Evolutionary conservation across 2,113 vertebrate species (phyloP).

Genomic region (Nothobranchius furzeri): DNA sequence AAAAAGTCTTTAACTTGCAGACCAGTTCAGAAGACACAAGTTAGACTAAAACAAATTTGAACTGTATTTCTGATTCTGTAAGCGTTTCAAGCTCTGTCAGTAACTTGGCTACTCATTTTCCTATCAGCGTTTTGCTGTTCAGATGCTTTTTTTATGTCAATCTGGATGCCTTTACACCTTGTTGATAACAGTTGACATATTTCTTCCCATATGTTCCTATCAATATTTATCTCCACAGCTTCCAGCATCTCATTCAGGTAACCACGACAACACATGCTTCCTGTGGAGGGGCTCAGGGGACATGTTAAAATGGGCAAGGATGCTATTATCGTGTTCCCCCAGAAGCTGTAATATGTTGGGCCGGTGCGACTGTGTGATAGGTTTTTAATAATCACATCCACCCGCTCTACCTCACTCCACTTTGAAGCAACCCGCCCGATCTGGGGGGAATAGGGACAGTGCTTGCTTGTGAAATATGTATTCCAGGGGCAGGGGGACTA

Average conservation of each 20-base stretch:
- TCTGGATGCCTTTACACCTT: neutral
- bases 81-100: neutral
- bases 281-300: constrained; percentile 9
- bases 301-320: constrained; percentile 28
- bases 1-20: too few species aligned
- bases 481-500: constrained; percentile 23
- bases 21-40: too few species aligned
- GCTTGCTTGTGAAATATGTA: constrained; percentile 29
- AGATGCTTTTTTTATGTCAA: neutral
- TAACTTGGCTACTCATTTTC: neutral
- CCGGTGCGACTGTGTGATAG: constrained; percentile 47
- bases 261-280: constrained; percentile 23
- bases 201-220: neutral
- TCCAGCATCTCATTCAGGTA: constrained; percentile 24
- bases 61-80: too few species aligned
- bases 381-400: constrained; percentile 45
- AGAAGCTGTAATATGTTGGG: constrained; percentile 46
- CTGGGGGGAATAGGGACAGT: constrained; percentile 14
- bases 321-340: constrained; percentile 48
- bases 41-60: too few species aligned
- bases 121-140: too few species aligned
- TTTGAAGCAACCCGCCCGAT: constrained; percentile 34
- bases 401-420: constrained; percentile 43
- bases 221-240: constrained; percentile 1
- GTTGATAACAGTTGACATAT: neutral